phyloP scores from a whole-genome alignment of 2,113 vertebrate genomes.

The Spilogale gracilis region DNA sequence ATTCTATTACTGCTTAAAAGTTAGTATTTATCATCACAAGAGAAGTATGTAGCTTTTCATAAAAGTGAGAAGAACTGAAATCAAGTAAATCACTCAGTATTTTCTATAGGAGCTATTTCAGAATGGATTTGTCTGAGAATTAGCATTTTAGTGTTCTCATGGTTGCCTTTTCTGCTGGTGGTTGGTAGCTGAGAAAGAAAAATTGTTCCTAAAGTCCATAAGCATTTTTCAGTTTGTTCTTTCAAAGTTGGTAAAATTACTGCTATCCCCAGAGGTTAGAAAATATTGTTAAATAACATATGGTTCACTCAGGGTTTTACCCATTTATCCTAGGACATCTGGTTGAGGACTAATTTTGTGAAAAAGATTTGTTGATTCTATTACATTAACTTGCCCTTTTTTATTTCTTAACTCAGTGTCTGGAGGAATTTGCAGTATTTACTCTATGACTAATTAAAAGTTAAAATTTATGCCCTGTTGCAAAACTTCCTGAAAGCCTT shows the following conservation, averaged over 20 bases:
- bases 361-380: constrained; percentile 24
- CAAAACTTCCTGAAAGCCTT: neutral
- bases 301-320: neutral
- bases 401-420: neutral
- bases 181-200: neutral
- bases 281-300: neutral
- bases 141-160: neutral
- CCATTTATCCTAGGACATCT: neutral
- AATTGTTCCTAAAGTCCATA: neutral
- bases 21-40: constrained; percentile 1
- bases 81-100: neutral
- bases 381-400: neutral
- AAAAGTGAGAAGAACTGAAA: neutral
- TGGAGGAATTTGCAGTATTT: constrained; percentile 25
- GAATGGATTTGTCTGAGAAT: neutral
- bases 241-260: neutral
- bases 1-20: neutral
- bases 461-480: neutral
- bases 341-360: neutral
- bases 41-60: neutral
- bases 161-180: neutral
- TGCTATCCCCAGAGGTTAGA: neutral
- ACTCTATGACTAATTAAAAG: constrained; percentile 12
- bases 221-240: neutral
- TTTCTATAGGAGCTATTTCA: neutral